A percentile compares a stretch with the other conserved stretches of the same genome.
Evolutionary conservation across 2,797 vertebrate species (phyloP).

Genomic region (Apogon talboti): DNA sequence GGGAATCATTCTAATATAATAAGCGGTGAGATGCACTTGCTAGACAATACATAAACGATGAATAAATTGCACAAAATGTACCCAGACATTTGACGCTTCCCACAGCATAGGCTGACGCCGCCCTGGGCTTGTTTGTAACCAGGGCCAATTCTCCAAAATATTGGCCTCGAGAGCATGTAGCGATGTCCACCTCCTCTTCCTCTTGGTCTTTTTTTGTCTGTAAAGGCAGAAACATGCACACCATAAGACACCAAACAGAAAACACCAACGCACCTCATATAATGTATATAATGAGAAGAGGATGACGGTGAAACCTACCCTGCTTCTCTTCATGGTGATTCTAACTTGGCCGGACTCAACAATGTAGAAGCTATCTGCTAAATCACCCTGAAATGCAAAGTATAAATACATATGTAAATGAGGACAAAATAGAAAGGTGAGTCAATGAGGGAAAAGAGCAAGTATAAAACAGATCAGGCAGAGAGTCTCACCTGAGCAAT

Average conservation of each 20-base stretch:
- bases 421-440: not conserved
- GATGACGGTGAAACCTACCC: conserved; percentile 82
- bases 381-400: conserved; percentile 88
- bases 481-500: conserved; percentile 92
- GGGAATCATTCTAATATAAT: not conserved
- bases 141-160: conserved; percentile 98
- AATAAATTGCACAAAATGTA: conserved; percentile 71
- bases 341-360: conserved; percentile 98
- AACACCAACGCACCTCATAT: not conserved
- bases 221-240: conserved; percentile 37
- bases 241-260: conserved; percentile 4
- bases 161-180: conserved; percentile 93
- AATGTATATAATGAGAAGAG: not conserved
- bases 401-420: not conserved
- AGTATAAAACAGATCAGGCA: not conserved
- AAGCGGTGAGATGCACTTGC: not conserved
- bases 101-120: conserved; percentile 96
- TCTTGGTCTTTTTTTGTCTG: conserved; percentile 85
- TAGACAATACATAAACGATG: not conserved
- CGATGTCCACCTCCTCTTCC: conserved; percentile 92
- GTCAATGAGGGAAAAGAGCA: not conserved
- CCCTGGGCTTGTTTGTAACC: conserved; percentile 97
- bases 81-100: conserved; percentile 98
- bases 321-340: conserved; percentile 96
- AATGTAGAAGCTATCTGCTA: conserved; percentile 97